A percentile compares a stretch with the other conserved stretches of the same genome.
Conservation (phyloP, 1,140 invertebrate species). For the Aphis gossypii region DNA sequence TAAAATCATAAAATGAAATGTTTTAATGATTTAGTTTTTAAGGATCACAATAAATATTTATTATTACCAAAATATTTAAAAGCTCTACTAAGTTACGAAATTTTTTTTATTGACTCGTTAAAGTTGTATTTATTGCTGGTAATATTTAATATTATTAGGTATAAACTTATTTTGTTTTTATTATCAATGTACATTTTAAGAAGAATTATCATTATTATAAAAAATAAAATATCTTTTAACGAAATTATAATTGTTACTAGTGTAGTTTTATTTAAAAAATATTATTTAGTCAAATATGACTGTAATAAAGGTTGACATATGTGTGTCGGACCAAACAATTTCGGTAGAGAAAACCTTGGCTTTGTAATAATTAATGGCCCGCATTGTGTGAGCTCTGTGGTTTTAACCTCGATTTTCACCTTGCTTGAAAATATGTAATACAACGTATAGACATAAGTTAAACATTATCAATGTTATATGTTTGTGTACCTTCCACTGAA, state of each 20-base stretch:
- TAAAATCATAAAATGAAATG: no score
- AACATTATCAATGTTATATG: background rate
- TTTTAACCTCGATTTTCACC: conserved; percentile 53
- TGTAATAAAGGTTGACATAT: background rate
- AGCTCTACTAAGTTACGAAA: no score
- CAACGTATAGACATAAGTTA: background rate
- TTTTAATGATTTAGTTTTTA: no score
- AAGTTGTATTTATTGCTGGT: background rate
- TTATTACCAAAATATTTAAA: no score
- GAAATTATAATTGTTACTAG: background rate
- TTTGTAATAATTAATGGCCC: conserved; percentile 56
- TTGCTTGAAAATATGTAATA: conserved; percentile 12
- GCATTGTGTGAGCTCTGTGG: conserved; percentile 29
- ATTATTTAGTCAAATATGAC: background rate
- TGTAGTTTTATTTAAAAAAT: background rate
- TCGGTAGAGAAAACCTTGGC: conserved; percentile 48
- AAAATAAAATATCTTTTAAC: background rate
- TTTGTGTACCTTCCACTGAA: background rate
- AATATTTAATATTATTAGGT: background rate
- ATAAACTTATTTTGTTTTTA: background rate
- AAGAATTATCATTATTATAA: no score
- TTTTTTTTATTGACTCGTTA: background rate
- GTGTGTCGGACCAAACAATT: conserved; percentile 33
- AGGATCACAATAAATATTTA: no score
- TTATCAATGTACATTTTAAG: no score